Evolutionary conservation across 1,140 invertebrate genomes (phyloP), one percentile per base, ranked within the genome.

Genomic region (Brachionus paranguensis): DNA sequence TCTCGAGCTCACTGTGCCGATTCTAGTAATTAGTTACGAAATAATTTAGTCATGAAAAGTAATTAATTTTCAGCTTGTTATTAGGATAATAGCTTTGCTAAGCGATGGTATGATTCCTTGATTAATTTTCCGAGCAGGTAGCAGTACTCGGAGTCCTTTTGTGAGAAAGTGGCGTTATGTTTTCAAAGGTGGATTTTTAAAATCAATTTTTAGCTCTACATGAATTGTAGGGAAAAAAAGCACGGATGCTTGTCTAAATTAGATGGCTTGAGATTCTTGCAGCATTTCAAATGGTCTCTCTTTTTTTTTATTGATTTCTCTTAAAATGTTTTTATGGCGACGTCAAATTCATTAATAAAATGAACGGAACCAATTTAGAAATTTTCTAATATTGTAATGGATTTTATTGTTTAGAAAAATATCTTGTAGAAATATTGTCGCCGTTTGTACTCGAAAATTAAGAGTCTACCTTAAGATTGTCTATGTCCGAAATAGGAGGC

Each of bases 301-400:
- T 33, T 33, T 37, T 37, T 72, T 72, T 43, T 41, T 72, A 72
- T 72, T 72, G 68, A 43, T 72, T 43, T 41, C 68, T 72, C 37
- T 72, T n/a, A 41, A 41, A 43, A 72, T 72, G 17, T 72, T 72
- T 72, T 72, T 72, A 37, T 37, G 29, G 11, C 65, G 27, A 33
- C 33, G 27, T 12, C 27, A 68, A 65, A 68, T 68, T 68, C 68
- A 72, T 72, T 72, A 72, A 72, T 72, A 72, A n/a, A 72, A 41
- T 43, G 68, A 72, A 72, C 68, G 68, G 68, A 72, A 72, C 68
- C 68, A 72, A 72, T 72, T 72, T 72, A 72, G n/a, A 68, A 68
- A 24, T 68, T 37, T 68, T 68, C 65, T 72, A 72, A 72, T 41
- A 72, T 72, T 41, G 68, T 72, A 72, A 72, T 72, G 68, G 68